Conservation (phyloP, 1,140 invertebrate genomes). For the Myzus persicae region DNA sequence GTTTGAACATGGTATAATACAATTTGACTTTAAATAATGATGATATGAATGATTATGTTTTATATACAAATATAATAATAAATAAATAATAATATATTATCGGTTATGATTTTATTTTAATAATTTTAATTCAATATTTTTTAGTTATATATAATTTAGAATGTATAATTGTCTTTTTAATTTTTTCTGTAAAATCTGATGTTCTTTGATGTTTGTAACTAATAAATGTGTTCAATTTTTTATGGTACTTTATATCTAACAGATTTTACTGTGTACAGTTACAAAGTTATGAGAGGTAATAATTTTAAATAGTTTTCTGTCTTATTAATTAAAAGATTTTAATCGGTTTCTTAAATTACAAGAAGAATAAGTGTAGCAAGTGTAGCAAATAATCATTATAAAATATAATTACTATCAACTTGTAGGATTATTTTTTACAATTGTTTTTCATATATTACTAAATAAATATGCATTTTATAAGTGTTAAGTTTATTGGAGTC, state of each 20-base stretch:
- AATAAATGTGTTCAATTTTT: not conserved
- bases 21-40: not conserved
- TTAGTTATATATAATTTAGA: too few species aligned
- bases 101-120: not conserved
- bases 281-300: conserved; percentile 9
- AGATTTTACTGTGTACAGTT: not conserved
- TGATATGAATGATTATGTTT: not conserved
- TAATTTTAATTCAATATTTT: not conserved
- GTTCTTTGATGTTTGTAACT: not conserved
- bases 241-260: not conserved
- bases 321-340: not conserved
- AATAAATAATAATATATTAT: not conserved
- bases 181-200: not conserved
- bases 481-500: not conserved
- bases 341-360: not conserved
- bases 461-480: not conserved
- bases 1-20: not conserved
- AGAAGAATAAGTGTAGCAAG: not conserved
- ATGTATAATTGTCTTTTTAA: not conserved
- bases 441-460: not conserved
- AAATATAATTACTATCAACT: not conserved
- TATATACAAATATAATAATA: not conserved
- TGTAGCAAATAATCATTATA: not conserved
- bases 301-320: not conserved
- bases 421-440: not conserved